A percentile compares a stretch with the other conserved stretches of the same genome.
Conservation (phyloP, 2,888 invertebrate genomes). For the Keiferia lycopersicella region DNA sequence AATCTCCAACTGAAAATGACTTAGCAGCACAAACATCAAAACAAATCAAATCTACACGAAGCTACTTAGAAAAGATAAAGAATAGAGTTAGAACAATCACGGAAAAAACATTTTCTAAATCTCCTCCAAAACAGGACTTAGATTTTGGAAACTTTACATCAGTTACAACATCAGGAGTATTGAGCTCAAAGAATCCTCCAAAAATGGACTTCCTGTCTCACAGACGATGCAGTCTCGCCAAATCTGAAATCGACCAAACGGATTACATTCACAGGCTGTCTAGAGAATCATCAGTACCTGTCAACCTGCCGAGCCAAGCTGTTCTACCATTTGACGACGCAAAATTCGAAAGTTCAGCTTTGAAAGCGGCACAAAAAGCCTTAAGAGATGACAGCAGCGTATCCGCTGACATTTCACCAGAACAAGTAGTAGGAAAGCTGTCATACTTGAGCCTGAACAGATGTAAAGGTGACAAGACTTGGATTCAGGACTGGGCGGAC, state of each 20-base stretch:
- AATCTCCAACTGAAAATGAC: constrained; percentile 74
- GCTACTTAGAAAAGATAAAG: constrained; percentile 83
- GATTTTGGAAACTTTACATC: constrained; percentile 86
- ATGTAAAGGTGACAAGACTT: constrained; percentile 78
- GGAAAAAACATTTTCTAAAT: constrained; percentile 79
- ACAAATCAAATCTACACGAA: constrained; percentile 76
- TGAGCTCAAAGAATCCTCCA: constrained; percentile 76
- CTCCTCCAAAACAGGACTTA: constrained; percentile 66
- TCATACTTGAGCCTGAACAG: constrained; percentile 74
- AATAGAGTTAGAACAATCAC: constrained; percentile 80
- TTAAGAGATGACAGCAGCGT: constrained; percentile 57
- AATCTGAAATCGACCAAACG: constrained; percentile 86
- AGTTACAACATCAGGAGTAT: constrained; percentile 86
- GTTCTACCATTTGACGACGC: constrained; percentile 48
- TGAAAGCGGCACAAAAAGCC: constrained; percentile 66
- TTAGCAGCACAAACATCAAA: constrained; percentile 73
- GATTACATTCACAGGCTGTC: constrained; percentile 78
- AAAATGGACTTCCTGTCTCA: constrained; percentile 54
- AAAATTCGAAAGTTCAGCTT: constrained; percentile 68
- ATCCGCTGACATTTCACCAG: constrained; percentile 54
- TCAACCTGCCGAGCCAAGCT: constrained; percentile 64
- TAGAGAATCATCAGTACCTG: constrained; percentile 71
- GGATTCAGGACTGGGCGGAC: constrained; percentile 85
- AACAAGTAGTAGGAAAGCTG: constrained; percentile 67
- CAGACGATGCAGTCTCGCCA: constrained; percentile 83